phyloP scores from a whole-genome alignment of 1,140 invertebrate species.

The Lerema accius region DNA sequence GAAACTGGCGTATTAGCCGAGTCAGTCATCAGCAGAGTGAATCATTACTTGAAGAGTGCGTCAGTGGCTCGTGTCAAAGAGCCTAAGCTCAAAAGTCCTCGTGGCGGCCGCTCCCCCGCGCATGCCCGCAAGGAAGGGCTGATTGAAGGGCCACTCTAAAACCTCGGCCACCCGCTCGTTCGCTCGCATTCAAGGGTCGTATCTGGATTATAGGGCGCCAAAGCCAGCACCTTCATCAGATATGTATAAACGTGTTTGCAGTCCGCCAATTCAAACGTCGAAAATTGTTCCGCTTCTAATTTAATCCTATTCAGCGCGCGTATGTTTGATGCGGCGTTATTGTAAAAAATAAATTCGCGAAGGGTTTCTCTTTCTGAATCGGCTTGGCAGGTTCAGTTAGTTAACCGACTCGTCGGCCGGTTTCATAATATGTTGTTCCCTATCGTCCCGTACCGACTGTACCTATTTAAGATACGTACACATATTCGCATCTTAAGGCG shows the following conservation, averaged over 20 bases:
- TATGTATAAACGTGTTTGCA: slow-evolving; percentile 77
- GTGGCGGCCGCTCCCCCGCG: slow-evolving; percentile 54
- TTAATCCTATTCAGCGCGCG: slow-evolving; percentile 56
- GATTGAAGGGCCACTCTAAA: slow-evolving; percentile 81
- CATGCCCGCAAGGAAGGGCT: slow-evolving; percentile 74
- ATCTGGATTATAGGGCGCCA: slow-evolving; percentile 80
- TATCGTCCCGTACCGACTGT: slow-evolving; percentile 43
- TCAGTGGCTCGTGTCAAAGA: slow-evolving; percentile 81
- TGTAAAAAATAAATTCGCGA: slow-evolving; percentile 19
- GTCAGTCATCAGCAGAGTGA: slow-evolving; percentile 81
- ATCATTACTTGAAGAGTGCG: slow-evolving; percentile 82
- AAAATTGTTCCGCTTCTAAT: slow-evolving; percentile 70
- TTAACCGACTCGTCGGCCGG: slow-evolving; percentile 32
- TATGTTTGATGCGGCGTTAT: slow-evolving; percentile 7
- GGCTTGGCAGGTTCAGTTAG: not conserved
- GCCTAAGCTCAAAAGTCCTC: slow-evolving; percentile 78
- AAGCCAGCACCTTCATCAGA: slow-evolving; percentile 78
- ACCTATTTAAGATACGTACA: slow-evolving; percentile 23
- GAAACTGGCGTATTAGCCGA: slow-evolving; percentile 75
- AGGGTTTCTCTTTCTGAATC: slow-evolving; percentile 27
- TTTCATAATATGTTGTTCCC: slow-evolving; percentile 49
- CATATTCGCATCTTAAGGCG: slow-evolving; percentile 69
- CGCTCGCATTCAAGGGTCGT: slow-evolving; percentile 79
- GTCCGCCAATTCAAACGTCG: slow-evolving; percentile 63
- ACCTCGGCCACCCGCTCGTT: slow-evolving; percentile 79